Percentiles rank a stretch among this genome's conserved stretches.
Evolutionary conservation across 2,888 invertebrate species (phyloP).

Genomic region (Dynastes hyllus): DNA sequence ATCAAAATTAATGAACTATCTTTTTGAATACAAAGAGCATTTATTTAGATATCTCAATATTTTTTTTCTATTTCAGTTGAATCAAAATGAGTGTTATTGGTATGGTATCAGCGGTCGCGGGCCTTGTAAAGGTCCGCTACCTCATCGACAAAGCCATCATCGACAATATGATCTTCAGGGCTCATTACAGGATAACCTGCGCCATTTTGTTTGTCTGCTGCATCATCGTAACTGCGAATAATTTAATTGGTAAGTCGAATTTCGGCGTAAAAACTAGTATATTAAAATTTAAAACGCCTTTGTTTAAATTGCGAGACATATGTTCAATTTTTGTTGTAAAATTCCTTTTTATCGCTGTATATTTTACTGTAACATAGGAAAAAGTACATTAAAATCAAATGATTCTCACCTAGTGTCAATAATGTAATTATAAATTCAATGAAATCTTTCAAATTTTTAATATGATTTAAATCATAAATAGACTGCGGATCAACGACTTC

Average conservation of each 20-base stretch:
- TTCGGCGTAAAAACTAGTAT: too few species aligned
- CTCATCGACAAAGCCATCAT: conserved; percentile 91
- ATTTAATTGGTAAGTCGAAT: conserved; percentile 85
- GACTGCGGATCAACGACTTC: too few species aligned
- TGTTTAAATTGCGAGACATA: too few species aligned
- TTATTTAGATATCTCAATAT: background rate
- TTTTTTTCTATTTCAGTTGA: conserved; percentile 58
- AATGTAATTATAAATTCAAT: too few species aligned
- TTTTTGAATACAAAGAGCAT: background rate
- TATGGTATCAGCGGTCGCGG: conserved; percentile 90
- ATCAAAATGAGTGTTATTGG: conserved; percentile 85
- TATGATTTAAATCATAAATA: too few species aligned
- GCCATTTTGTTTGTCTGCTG: conserved; percentile 90
- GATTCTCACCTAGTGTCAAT: too few species aligned
- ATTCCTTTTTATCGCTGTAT: too few species aligned
- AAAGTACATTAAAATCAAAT: too few species aligned
- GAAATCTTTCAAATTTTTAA: too few species aligned
- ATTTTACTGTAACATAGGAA: too few species aligned
- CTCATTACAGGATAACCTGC: conserved; percentile 91
- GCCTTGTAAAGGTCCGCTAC: conserved; percentile 92
- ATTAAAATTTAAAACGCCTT: too few species aligned
- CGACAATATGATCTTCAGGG: conserved; percentile 92
- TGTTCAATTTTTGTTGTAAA: too few species aligned
- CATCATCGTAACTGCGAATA: conserved; percentile 91
- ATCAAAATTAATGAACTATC: background rate